Base-by-base conservation (phyloP, 2,113 vertebrate genomes). In the Polypterus bichir region DNA sequence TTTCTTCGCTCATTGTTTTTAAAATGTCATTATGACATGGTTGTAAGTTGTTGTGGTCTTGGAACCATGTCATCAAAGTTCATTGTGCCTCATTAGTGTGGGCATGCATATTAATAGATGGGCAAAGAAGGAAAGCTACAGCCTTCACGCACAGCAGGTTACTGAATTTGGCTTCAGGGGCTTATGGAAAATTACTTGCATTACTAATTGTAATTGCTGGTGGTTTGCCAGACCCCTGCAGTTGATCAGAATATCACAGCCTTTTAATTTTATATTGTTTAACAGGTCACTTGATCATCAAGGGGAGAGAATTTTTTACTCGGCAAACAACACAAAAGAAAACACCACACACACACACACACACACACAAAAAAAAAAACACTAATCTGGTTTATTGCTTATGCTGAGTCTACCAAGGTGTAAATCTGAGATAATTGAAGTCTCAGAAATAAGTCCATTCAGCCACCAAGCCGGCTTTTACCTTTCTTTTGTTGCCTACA, bases 141-240 rank as follows among this genome's bases (percentile, higher is more conserved):
- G 60, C 54, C 54, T 70, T 70, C 66, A 66, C 66, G 70, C 73
- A 46, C 74, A 76, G 74, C 74, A 76, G 72, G 72, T 51, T 70
- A 69, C 66, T 63, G 62, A 61, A 54, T 68, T 67, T 74, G 70
- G 72, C 74, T 72, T 82, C 82, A 74, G 86, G 86, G 83, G 81
- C 85, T 86, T 83, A 82, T 88, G 86, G 84, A 83, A 86, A 86
- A 88, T 88, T 83, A 85, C 79, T 85, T 72, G 81, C 79, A 86
- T 83, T 77, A 77, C 82, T 86, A 86, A 88, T 86, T 83, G 77
- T 82, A 79, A 83, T 84, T 59, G 69, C 72, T 76, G 74, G 70
- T 70, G 69, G 65, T 60, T 59, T 68, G 72, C 72, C 74, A 72
- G 72, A 65, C 66, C 74, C 64, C 69, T 68, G 64, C 64, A 61